These are phyloP conservation scores for Macrophya alboannulata DNA, from an alignment of 2,888 invertebrate genomes.

Conservation along the genomic window DNA sequence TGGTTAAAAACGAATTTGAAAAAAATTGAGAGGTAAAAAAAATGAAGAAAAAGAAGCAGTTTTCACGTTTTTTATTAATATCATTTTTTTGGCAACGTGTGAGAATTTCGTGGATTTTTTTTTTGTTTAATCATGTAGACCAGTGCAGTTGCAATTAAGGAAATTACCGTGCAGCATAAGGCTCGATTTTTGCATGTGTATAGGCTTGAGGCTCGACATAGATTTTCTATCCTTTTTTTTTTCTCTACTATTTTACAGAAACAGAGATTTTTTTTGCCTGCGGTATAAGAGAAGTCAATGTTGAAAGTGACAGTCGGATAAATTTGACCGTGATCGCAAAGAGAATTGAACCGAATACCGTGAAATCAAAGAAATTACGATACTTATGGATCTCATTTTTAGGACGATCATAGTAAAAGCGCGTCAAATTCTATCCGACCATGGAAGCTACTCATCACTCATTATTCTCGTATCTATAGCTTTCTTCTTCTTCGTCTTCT, in stretches of 20 bases:
- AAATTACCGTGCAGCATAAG: background rate
- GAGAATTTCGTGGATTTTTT: background rate
- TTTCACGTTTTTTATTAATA: background rate
- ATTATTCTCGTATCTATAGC: background rate
- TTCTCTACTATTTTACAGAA: too few species aligned
- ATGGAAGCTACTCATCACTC: background rate
- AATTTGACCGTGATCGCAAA: background rate
- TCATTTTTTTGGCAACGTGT: background rate
- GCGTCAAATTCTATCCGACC: constrained; percentile 30
- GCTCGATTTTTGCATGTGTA: too few species aligned
- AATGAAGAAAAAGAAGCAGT: background rate
- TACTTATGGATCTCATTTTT: background rate
- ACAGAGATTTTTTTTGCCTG: background rate
- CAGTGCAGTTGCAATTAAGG: background rate
- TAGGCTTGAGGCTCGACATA: background rate
- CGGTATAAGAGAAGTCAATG: background rate
- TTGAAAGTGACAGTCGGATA: constrained; percentile 23
- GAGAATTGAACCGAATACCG: constrained; percentile 16
- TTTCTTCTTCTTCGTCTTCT: background rate
- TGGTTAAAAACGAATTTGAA: background rate
- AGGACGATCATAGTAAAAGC: constrained; percentile 48
- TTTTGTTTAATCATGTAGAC: background rate
- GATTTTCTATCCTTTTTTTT: background rate
- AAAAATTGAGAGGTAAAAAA: background rate
- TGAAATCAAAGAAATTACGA: background rate